Base-by-base conservation (phyloP, 2,797 vertebrate genomes). In the Vireo griseus region DNA sequence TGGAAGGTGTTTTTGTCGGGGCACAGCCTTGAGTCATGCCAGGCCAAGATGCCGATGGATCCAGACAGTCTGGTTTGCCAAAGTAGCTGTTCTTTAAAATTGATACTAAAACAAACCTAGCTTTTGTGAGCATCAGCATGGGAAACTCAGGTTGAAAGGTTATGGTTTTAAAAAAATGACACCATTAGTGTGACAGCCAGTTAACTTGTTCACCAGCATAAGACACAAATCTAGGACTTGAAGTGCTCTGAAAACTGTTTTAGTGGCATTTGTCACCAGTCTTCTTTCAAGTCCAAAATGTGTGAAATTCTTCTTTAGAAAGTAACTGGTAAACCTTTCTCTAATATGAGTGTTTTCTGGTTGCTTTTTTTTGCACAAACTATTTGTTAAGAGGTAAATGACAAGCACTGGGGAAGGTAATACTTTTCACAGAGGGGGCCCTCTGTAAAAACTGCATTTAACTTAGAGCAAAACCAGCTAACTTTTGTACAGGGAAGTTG, bases 351-450 rank as follows among this genome's bases (percentile, higher is more conserved):
- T 40, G 2, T 42, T 47, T 76, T 37, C 35, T 58, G 9, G 13
- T 31, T 57, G 24, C 5, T 42, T 85, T 55, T 39, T 68, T 76
- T 75, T 37, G 6, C 14, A 19, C 22, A 11, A 62, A 3, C 2
- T 0, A 0, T 20, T 11, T 63, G 10, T 63, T 42, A 45, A 78
- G 47, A 62, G 19, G 24, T 31, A 58, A 39, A 21, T 68, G 48
- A 11, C 0, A 35, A 44, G 18, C 7, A 2, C 0, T 26, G 37
- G 35, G 48, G n/a, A 66, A 77, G 25, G 24, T 11, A 33, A 0
- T 74, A 9, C 2, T 33, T 9, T 33, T 33, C 21, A 19, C 17
- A 59, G 42, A 67, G 52, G 37, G 29, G 45, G 8, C 8, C 7
- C 8, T 54, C 29, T 39, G 16, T 58, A 40, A 69, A 55, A 84